These are phyloP conservation scores for Cydia amplana DNA, from an alignment of 1,140 invertebrate genomes.

Conservation along the genomic window DNA sequence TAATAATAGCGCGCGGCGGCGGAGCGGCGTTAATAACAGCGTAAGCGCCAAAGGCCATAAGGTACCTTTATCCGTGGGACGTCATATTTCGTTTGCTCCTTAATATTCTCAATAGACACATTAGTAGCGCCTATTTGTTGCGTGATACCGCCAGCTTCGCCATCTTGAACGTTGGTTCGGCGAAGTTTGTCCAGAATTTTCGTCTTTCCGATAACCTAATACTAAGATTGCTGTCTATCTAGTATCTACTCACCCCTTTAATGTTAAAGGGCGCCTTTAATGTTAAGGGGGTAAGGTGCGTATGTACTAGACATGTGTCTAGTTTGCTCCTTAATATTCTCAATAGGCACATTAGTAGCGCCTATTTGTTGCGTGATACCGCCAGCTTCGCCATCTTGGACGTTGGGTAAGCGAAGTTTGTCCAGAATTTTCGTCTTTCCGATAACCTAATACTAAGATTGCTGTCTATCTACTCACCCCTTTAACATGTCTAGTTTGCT, in stretches of 20 bases:
- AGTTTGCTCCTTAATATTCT: slow-evolving; percentile 92
- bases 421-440: slow-evolving; percentile 99
- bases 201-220: slow-evolving; percentile 89
- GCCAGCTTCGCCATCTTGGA: slow-evolving; percentile 99
- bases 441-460: too few relatives aligned
- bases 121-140: slow-evolving; percentile 99
- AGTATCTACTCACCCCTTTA: too few relatives aligned
- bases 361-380: slow-evolving; percentile 99
- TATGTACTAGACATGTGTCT: too few relatives aligned
- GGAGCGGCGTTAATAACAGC: too few relatives aligned
- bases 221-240: slow-evolving; percentile 44
- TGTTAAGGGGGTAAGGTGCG: too few relatives aligned
- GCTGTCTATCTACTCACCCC: slow-evolving; percentile 82
- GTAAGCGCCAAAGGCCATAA: too few relatives aligned
- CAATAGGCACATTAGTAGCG: slow-evolving; percentile 99
- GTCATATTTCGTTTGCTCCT: slow-evolving; percentile 95
- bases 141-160: slow-evolving; percentile 99
- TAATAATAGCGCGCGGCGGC: too few relatives aligned
- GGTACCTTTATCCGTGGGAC: too few relatives aligned
- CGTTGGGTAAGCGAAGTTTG: slow-evolving; percentile 95
- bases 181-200: slow-evolving; percentile 99
- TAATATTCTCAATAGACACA: slow-evolving; percentile 94
- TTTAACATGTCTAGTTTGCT: slow-evolving; percentile 97
- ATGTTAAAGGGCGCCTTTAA: too few relatives aligned
- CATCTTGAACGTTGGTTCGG: slow-evolving; percentile 97